These are phyloP conservation scores for Linepithema humile DNA, from an alignment of 1,140 invertebrate genomes.

Conservation along the genomic window DNA sequence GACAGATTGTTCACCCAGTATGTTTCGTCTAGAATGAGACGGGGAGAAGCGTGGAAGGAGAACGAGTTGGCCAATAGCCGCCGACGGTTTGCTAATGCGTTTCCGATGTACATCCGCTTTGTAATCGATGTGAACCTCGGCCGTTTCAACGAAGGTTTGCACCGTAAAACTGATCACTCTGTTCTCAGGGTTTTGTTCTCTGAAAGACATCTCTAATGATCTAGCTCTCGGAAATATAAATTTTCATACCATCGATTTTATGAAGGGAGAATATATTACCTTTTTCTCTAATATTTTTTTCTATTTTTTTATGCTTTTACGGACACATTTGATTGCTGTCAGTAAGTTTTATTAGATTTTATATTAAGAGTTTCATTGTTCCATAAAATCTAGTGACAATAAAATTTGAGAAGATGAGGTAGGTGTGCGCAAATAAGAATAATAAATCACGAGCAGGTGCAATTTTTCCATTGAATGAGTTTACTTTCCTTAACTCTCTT, in stretches of 20 bases:
- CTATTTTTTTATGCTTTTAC: not conserved
- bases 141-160: constrained; percentile 41
- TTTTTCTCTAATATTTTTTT: not conserved
- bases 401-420: not conserved
- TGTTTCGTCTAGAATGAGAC: not conserved
- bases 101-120: constrained; percentile 73
- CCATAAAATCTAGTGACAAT: not conserved
- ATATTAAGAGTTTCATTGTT: constrained; percentile 3
- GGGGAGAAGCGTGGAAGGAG: not conserved
- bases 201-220: constrained; percentile 23
- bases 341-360: not conserved
- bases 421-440: not conserved
- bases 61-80: not conserved
- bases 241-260: not conserved
- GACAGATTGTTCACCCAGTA: not conserved
- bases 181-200: constrained; percentile 10
- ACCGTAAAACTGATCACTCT: constrained; percentile 16
- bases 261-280: not conserved
- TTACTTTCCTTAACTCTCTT: not conserved
- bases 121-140: constrained; percentile 63
- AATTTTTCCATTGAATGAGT: not conserved
- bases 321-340: not conserved
- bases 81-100: constrained; percentile 68
- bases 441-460: not conserved
- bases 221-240: not conserved